Base-by-base conservation (phyloP, 2,888 invertebrate species). In the Campoplex capitator region DNA sequence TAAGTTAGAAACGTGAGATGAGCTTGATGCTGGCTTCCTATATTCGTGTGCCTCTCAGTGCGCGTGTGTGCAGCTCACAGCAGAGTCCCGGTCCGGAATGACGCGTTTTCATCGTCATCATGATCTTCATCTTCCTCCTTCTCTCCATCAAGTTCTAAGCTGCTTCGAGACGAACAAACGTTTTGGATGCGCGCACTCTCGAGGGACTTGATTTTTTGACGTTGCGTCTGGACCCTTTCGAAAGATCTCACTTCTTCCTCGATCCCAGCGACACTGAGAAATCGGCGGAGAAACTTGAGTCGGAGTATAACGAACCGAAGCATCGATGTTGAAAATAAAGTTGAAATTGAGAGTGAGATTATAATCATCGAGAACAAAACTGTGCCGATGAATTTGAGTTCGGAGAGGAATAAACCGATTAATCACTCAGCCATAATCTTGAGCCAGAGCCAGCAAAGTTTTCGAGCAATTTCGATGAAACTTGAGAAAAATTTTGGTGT, bases 1-100 rank as follows among this genome's bases (percentile, higher is more conserved):
- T 77, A 73, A 77, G 81, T 85, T 77, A 58, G 74, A 75, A 79
- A 79, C 75, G 79, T 79, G 79, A 84, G 79, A 74, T 77, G 70
- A 38, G 28, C 76, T 67, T 67, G 38, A 65, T 23, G n/a, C 23
- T 32, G 58, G 58, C 38, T 38, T 38, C 38, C 13, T 32, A 13
- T 32, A 4, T 32, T 8, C 48, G 51, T 11, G 13, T 35, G 48
- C 9, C 23, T 28, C 28, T 58, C 11, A 16, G 3, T 51, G 45
- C 11, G 9, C 23, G 13, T 58, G 45, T 73, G 62, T 11, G 13
- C 35, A 32, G 18, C 71, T 23, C 23, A 0, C 23, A 23, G 78
- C 68, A 38, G 54, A 71, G 51, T 78, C 54, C 74, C 73, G 56
- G 67, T 54, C 54, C 54, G 32, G 73, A 35, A 76, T 82, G 79